Percentiles rank a stretch among this genome's conserved stretches.
These are phyloP conservation scores for Rutilus rutilus DNA, from an alignment of 2,113 vertebrate species.

Conservation along the genomic window DNA sequence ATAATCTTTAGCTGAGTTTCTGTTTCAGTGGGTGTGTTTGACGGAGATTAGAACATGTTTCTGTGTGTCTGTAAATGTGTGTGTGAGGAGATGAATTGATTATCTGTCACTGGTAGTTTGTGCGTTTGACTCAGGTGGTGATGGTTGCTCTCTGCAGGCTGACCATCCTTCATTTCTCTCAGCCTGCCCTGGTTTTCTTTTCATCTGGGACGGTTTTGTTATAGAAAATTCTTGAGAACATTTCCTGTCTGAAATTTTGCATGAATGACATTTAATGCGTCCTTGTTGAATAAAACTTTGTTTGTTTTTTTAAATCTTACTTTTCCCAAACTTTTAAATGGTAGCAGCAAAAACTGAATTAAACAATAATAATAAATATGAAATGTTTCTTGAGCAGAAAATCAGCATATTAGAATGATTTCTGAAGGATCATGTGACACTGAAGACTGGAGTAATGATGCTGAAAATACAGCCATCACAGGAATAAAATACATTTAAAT, in stretches of 20 bases:
- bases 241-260: background rate
- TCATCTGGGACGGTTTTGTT: background rate
- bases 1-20: slow-evolving; percentile 13
- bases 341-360: background rate
- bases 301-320: background rate
- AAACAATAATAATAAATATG: background rate
- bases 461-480: background rate
- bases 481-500: background rate
- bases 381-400: too few species aligned
- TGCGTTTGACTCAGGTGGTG: background rate
- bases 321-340: background rate
- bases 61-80: slow-evolving; percentile 9
- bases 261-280: background rate
- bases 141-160: background rate
- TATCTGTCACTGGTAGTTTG: background rate
- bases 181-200: slow-evolving; percentile 11
- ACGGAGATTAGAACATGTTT: slow-evolving; percentile 19
- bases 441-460: background rate
- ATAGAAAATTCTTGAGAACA: background rate
- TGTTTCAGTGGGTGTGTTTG: background rate
- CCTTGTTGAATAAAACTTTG: background rate
- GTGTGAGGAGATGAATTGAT: slow-evolving; percentile 16
- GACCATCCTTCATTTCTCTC: background rate
- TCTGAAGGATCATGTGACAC: background rate
- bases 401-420: background rate